Conservation (phyloP, 2,797 vertebrate genomes). For the Chloroceryle inda region DNA sequence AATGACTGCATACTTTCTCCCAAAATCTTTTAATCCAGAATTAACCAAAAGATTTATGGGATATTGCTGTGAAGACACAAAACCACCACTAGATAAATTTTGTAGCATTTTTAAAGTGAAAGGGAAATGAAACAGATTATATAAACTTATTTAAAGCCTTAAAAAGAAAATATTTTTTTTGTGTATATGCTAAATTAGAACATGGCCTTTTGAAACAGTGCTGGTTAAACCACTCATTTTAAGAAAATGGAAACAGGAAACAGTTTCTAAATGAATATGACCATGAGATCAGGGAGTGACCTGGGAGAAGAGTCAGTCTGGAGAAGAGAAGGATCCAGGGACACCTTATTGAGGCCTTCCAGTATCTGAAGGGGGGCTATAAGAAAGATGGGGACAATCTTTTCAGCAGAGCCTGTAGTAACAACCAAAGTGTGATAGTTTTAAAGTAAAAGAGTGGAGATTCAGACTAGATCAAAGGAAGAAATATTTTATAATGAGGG, state of each 20-base stretch:
- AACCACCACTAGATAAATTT: rapidly evolving
- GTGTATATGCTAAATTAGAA: not conserved
- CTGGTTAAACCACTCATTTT: not conserved
- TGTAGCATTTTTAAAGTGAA: not conserved
- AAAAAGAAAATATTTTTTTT: not conserved
- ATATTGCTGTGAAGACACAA: not conserved
- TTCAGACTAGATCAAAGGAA: too few relatives aligned
- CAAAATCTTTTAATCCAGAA: not conserved
- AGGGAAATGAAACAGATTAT: not conserved
- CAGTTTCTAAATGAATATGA: not conserved
- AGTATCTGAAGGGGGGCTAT: too few relatives aligned
- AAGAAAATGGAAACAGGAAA: not conserved
- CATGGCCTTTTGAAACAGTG: not conserved
- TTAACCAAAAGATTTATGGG: not conserved
- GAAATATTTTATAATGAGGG: too few relatives aligned
- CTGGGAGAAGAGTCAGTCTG: not conserved
- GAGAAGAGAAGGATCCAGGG: not conserved
- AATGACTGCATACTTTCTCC: not conserved
- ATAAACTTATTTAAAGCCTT: not conserved
- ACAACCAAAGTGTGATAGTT: not conserved
- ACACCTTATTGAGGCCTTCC: too few relatives aligned
- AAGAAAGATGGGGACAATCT: not conserved
- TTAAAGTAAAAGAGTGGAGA: too few relatives aligned
- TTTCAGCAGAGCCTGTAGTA: not conserved
- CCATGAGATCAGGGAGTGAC: not conserved